Conservation (phyloP, 2,113 vertebrate species). For the Tringa solitaria region DNA sequence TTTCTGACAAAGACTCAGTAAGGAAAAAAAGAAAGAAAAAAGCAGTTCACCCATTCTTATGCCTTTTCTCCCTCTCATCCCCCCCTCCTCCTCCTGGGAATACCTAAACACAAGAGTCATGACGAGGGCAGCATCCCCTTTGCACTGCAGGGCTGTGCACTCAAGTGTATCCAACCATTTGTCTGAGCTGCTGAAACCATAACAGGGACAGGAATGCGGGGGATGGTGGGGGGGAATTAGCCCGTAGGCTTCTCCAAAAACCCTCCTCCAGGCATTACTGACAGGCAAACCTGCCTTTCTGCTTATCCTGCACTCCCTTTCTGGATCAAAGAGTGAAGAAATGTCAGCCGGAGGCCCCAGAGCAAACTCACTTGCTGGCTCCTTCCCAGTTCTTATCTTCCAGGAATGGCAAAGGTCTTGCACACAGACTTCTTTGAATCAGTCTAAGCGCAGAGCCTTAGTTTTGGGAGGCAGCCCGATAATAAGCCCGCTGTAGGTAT, state of each 20-base stretch:
- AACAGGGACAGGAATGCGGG: slow-evolving; percentile 10
- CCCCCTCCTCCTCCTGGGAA: background rate
- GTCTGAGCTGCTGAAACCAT: background rate
- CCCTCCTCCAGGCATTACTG: background rate
- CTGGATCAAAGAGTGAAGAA: background rate
- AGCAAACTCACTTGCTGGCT: background rate
- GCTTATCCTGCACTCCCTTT: background rate
- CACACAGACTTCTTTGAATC: background rate
- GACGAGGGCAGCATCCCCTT: background rate
- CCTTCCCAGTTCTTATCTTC: background rate
- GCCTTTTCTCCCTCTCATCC: background rate
- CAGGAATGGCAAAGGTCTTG: background rate
- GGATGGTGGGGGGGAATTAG: background rate
- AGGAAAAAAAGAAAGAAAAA: background rate
- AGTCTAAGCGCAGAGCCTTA: background rate
- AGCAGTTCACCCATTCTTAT: background rate
- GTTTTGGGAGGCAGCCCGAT: background rate
- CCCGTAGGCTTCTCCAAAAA: background rate
- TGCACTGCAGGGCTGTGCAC: background rate
- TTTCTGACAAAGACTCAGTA: background rate
- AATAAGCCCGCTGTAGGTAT: background rate
- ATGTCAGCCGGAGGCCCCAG: background rate
- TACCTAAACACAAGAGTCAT: background rate
- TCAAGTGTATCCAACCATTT: background rate
- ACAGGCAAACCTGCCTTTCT: background rate